Base-by-base conservation (phyloP, 2,888 invertebrate species). In the Drosophila antonietae region DNA sequence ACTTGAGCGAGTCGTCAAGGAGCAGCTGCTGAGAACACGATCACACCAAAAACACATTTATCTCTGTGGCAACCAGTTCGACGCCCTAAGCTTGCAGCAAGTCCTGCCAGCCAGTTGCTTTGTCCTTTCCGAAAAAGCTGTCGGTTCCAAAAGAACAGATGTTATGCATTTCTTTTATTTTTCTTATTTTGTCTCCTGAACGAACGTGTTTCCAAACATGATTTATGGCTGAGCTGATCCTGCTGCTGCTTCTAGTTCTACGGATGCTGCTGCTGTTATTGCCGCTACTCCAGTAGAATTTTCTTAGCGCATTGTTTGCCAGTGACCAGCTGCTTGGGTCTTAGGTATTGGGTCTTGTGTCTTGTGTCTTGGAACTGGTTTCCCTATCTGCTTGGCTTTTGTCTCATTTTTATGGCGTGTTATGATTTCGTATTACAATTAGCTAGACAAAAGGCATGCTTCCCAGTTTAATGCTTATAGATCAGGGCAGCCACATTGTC, bases 341-440 rank as follows among this genome's bases (percentile, higher is more conserved):
- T 77, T 64, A 46, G 55, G 41, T 51, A 74, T 65, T 62, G 43
- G 69, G 46, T 15, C 64, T 77, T 55, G 52, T 56, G 44, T 20
- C 20, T 20, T 20, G 23, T 3, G 3, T 59, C 78, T 67, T 62
- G 43, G 68, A 87, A 84, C 88, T 86, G 88, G 89, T 89, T 73
- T 64, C 55, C 2, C 59, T 59, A 63, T 68, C 81, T 80, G 55
- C 55, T 37, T 37, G 43, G 41, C 59, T 55, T 72, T 72, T 82
- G 80, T 86, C 73, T 87, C 83, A 61, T 87, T 87, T 83, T 85
- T 87, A 85, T 85, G 84, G 82, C 84, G 84, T 85, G 84, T 85
- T 85, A 85, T 85, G 84, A 85, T 85, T 89, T 73, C 84, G 88
- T 80, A 75, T 85, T 85, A 85, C 88, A 85, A 85, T 85, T 85